Base-by-base conservation (phyloP, 2,113 vertebrate species). In the Vidua chalybeata region DNA sequence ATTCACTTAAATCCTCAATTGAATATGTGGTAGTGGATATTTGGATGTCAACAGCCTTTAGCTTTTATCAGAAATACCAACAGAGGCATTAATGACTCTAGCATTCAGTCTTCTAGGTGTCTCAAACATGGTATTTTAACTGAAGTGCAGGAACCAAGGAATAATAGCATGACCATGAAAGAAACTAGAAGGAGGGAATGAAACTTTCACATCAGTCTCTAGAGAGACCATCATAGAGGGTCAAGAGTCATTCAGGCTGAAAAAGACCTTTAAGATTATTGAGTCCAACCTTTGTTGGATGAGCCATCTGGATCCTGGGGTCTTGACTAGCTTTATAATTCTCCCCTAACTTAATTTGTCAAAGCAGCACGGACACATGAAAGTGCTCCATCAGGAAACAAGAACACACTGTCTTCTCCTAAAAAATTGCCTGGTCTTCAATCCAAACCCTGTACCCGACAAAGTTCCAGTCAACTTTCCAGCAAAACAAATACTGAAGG, bases 41-140 rank as follows among this genome's bases (percentile, higher is more conserved):
- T 90, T 9, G 8, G 64, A 80, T 77, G 35, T 67, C 88, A 96
- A 91, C 64, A 92, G 33, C 68, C 56, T 83, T 88, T 71, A 95
- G 58, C 51, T 92, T 90, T 86, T 77, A 88, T 71, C 64, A 78
- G 52, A 91, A 93, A 71, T 64, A 88, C 56, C 41, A 90, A 75
- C 14, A 66, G 11, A 71, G 49, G 56, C 48, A 52, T 77, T 71
- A 91, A 84, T 55, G 69, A 69, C 1, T 5, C 23, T 26, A 80
- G 33, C 0, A 0, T 6, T 55, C 59, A 23, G 46, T 51, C 35
- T 41, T 82, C n/a, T 39, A 58, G 31, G 20, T 85, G 35, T 41
- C 61, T 56, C 63, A 83, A 74, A 89, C 11, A 52, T 11, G 16
- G 8, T 12, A 91, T 89, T 95, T 94, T 94, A 86, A 81, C 20